Base-by-base conservation (phyloP, 2,888 invertebrate species). In the Drosophila colorata region DNA sequence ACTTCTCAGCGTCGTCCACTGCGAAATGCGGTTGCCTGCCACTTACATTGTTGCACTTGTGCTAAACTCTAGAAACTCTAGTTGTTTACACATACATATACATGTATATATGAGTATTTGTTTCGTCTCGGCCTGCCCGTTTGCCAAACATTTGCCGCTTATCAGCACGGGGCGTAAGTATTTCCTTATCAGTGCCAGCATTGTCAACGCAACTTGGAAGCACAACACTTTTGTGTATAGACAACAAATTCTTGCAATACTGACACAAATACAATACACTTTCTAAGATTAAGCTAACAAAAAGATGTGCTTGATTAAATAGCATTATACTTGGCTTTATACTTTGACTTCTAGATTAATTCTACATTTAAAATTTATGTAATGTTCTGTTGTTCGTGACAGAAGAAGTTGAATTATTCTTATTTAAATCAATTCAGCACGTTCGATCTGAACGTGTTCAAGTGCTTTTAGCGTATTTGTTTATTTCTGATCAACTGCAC, bases 121-220 rank as follows among this genome's bases (percentile, higher is more conserved):
- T 13, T 13, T 13, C 0, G 33, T 28, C 18, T 55, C 25, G 14
- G 38, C 5, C 18, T 41, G 16, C 28, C 37, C 43, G 31, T 60
- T 78, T 64, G 59, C 47, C 68, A 77, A 77, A 59, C 46, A 41
- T 53, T 67, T 46, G 40, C 28, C 13, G 43, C 74, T 78, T 74
- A 74, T 75, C 74, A 68, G 52, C 31, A n/a, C 3, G 11, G 44
- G 18, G 18, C 40, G 20, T 18, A 59, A 56, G 37, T 55, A 65
- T 57, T 60, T 53, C 11, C 41, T 73, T 78, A 63, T 78, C 74
- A 48, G 58, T 18, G 9, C 4, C 3, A 56, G 46, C 25, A n/a
- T 37, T 46, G 35, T 41, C 20, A 16, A 25, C 35, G 52, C 44
- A 71, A 63, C 20, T 67, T 14, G 14, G 23, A 56, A 41, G 28